Base-by-base conservation (phyloP, 1,140 invertebrate genomes). In the Drosophila suzukii region DNA sequence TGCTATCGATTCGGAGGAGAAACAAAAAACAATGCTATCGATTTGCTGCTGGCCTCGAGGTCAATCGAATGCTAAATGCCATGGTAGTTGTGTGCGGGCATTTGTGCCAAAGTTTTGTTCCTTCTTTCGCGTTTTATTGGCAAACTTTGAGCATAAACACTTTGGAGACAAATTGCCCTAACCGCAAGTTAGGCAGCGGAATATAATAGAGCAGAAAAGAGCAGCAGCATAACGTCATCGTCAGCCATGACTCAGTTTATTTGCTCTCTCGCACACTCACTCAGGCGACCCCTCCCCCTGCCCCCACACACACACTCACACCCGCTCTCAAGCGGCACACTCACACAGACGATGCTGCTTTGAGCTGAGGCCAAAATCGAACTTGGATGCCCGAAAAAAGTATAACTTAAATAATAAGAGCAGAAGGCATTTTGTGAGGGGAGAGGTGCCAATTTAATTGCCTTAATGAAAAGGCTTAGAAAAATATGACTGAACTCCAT, bases 161-260 rank as follows among this genome's bases (percentile, higher is more conserved):
- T 77, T 75, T 75, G 65, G 75, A 61, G 74, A 77, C 73, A 76
- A 77, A 77, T 77, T 77, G 74, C 62, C 44, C 41, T 41, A 76
- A 53, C 54, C 74, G 72, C 73, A 75, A 66, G 49, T 60, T 63
- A 34, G 60, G 38, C 60, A 67, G 61, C 6, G 60, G 13, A 65
- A 36, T 65, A 61, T 61, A 65, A 24, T 61, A 51, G 46, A 51
- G 46, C 36, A 34, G 32, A 53, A 66, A 34, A 68, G 51, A 71
- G 73, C 74, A 77, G 74, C 74, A 77, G 74, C 74, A 77, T 77
- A 77, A 77, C 74, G 74, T 77, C 74, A 77, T 77, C 74, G 55
- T 43, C 74, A 76, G 74, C 73, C 73, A 77, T 77, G 74, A 77
- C 73, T 77, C 74, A 77, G 67, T 71, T 71, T 71, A 58, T 71